Evolutionary conservation across 1,140 invertebrate species (phyloP).

Genomic region (Brachionus rotundiformis): DNA sequence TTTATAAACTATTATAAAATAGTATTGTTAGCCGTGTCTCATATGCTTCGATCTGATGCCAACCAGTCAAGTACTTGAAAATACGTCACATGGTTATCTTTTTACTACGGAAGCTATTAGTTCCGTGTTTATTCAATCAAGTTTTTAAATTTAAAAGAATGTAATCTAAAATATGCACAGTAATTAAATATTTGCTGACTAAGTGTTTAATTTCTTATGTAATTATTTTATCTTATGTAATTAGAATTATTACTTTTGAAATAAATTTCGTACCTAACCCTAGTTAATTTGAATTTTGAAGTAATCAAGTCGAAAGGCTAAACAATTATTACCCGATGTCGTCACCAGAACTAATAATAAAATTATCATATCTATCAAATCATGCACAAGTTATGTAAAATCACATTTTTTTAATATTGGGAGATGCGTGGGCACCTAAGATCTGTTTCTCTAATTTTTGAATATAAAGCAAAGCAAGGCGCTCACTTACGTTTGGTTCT

Average conservation of each 20-base stretch:
- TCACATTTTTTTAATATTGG: slow-evolving; percentile 14
- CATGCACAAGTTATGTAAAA: slow-evolving; percentile 3
- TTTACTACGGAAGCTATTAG: too few relatives aligned
- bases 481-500: background rate
- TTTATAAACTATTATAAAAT: too few relatives aligned
- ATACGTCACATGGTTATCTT: background rate
- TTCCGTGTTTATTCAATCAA: too few relatives aligned
- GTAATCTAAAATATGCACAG: background rate
- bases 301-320: too few relatives aligned
- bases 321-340: background rate
- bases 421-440: background rate
- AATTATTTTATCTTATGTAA: background rate
- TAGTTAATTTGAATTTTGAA: too few relatives aligned
- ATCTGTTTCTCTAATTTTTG: background rate
- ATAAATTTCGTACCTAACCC: too few relatives aligned
- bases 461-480: background rate
- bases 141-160: background rate
- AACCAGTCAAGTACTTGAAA: background rate
- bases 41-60: background rate
- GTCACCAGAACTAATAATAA: background rate
- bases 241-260: too few relatives aligned
- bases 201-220: background rate
- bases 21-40: too few relatives aligned
- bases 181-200: background rate
- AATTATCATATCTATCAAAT: slow-evolving; percentile 3